These are phyloP conservation scores for Tachypleus tridentatus DNA, from an alignment of 1,140 invertebrate genomes.

Conservation along the genomic window DNA sequence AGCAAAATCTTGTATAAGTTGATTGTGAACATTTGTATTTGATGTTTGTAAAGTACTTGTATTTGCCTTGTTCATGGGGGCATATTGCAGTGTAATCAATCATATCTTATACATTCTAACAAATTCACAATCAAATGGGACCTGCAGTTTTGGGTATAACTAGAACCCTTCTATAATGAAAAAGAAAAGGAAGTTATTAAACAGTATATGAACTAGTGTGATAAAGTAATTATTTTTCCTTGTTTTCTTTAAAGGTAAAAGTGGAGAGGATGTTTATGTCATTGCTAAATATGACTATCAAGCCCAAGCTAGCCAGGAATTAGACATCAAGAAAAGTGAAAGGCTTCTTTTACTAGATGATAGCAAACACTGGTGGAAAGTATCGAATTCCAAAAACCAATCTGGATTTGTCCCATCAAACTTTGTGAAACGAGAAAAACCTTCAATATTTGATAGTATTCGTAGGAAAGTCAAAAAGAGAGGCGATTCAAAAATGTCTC, in stretches of 20 bases:
- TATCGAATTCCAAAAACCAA: conserved; percentile 81
- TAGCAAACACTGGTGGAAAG: conserved; percentile 96
- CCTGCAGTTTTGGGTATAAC: too few relatives aligned
- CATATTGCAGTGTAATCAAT: too few relatives aligned
- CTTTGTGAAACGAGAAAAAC: conserved; percentile 96
- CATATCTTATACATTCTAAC: too few relatives aligned
- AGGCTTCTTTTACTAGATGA: conserved; percentile 90
- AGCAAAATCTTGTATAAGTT: too few relatives aligned
- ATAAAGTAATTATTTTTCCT: too few relatives aligned
- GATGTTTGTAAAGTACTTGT: too few relatives aligned
- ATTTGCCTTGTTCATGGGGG: too few relatives aligned
- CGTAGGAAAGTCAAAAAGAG: conserved; percentile 89
- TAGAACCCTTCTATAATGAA: too few relatives aligned
- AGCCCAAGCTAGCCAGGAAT: conserved; percentile 90
- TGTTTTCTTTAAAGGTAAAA: conserved; percentile 18
- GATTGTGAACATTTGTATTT: too few relatives aligned
- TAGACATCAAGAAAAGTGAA: conserved; percentile 95
- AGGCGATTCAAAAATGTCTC: conserved; percentile 53
- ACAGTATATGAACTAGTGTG: too few relatives aligned
- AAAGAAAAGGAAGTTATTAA: too few relatives aligned
- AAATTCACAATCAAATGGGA: too few relatives aligned
- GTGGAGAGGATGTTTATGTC: conserved; percentile 80
- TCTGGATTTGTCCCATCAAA: conserved; percentile 98
- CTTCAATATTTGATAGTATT: conserved; percentile 86
- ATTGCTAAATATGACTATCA: conserved; percentile 98